phyloP scores from a whole-genome alignment of 2,113 vertebrate species.

The Neogale vison region DNA sequence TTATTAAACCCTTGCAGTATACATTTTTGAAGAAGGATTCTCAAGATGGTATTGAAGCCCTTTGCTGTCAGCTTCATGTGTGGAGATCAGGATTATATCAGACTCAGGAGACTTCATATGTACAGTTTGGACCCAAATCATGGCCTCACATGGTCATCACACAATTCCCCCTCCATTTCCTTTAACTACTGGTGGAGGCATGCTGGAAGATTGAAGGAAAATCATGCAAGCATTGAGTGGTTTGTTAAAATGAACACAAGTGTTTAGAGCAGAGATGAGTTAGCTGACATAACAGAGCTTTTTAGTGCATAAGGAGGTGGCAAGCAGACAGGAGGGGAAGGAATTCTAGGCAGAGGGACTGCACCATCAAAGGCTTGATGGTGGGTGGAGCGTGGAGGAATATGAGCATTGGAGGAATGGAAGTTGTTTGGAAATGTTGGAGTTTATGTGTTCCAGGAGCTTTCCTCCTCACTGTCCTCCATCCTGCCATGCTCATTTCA shows the following conservation, averaged over 20 bases:
- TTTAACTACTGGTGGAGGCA: not conserved
- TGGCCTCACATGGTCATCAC: not conserved
- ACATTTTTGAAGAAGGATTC: not conserved
- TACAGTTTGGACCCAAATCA: not conserved
- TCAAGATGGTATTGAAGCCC: not conserved
- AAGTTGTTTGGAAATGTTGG: not conserved
- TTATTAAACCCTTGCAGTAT: not conserved
- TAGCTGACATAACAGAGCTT: not conserved
- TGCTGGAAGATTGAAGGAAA: not conserved
- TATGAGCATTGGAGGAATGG: not conserved
- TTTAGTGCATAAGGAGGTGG: not conserved
- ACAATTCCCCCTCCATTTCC: not conserved
- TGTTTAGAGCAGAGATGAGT: not conserved
- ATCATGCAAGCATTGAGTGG: not conserved
- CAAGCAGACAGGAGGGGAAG: not conserved
- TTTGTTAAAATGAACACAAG: not conserved
- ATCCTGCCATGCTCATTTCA: not conserved
- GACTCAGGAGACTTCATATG: not conserved
- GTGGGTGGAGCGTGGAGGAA: not conserved
- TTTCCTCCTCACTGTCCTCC: not conserved
- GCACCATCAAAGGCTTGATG: not conserved
- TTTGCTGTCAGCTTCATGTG: not conserved
- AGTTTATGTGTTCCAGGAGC: not conserved
- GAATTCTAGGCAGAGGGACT: not conserved
- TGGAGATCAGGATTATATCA: not conserved